These are phyloP conservation scores for Periplaneta americana DNA, from an alignment of 1,140 invertebrate species.

Conservation along the genomic window DNA sequence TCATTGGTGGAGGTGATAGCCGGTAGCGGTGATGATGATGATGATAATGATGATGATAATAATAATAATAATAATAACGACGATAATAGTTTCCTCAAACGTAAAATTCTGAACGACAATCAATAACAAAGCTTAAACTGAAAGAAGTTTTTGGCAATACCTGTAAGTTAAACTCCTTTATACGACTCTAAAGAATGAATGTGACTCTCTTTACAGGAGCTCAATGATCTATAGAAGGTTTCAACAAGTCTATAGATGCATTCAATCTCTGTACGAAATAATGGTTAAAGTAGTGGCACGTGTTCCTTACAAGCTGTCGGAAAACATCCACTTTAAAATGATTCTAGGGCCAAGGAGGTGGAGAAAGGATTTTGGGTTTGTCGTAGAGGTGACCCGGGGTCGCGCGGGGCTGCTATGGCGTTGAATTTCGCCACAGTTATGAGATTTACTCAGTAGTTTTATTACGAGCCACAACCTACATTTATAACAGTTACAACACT, in stretches of 20 bases:
- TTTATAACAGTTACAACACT: not conserved
- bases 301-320: not conserved
- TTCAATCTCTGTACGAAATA: not conserved
- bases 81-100: too few species aligned
- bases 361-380: not conserved
- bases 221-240: too few species aligned
- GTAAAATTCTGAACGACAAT: too few species aligned
- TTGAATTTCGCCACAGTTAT: not conserved
- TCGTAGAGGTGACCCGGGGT: not conserved
- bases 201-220: too few species aligned
- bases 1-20: too few species aligned
- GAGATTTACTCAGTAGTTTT: not conserved
- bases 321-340: not conserved
- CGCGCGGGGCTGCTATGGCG: not conserved
- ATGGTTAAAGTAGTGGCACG: not conserved
- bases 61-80: too few species aligned
- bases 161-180: too few species aligned
- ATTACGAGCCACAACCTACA: not conserved
- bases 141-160: too few species aligned
- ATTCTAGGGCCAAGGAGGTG: not conserved
- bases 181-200: too few species aligned
- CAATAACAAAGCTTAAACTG: too few species aligned
- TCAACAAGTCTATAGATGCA: not conserved
- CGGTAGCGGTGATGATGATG: too few species aligned
- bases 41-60: too few species aligned